phyloP scores from a whole-genome alignment of 2,888 invertebrate genomes.

The Andrena bucephala region DNA sequence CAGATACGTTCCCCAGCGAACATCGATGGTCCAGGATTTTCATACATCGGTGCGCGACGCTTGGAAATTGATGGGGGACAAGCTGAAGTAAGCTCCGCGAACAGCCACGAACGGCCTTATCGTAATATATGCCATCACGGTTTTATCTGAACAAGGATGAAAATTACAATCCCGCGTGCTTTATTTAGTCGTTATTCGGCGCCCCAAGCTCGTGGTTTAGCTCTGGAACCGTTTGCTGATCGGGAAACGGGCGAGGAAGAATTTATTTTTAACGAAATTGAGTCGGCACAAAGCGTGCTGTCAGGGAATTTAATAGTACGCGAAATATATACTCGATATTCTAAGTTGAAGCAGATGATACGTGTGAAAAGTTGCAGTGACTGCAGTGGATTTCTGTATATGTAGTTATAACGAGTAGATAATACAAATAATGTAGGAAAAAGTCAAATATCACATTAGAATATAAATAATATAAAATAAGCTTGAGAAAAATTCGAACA shows the following conservation, averaged over 20 bases:
- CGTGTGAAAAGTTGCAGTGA: background rate
- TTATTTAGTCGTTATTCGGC: slow-evolving; percentile 66
- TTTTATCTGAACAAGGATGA: slow-evolving; percentile 63
- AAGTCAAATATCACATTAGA: no score
- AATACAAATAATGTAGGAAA: no score
- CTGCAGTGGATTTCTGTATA: background rate
- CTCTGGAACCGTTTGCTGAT: slow-evolving; percentile 14
- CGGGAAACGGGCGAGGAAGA: slow-evolving; percentile 26
- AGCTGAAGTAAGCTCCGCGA: slow-evolving; percentile 26
- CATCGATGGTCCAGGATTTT: slow-evolving; percentile 18
- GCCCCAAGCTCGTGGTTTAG: slow-evolving; percentile 39
- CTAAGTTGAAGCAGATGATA: background rate
- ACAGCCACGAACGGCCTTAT: slow-evolving; percentile 59
- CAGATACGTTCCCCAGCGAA: slow-evolving; percentile 7
- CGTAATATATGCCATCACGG: slow-evolving; percentile 68
- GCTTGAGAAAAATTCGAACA: no score
- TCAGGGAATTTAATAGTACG: slow-evolving; percentile 26
- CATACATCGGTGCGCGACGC: slow-evolving; percentile 51
- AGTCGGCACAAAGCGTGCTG: background rate
- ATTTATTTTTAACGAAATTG: slow-evolving; percentile 46
- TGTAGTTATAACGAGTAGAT: no score
- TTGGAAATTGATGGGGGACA: slow-evolving; percentile 55
- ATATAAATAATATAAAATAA: no score
- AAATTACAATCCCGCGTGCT: slow-evolving; percentile 60
- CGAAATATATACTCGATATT: background rate